phyloP scores from a whole-genome alignment of 2,888 invertebrate genomes.

The Onchidella celtica region DNA sequence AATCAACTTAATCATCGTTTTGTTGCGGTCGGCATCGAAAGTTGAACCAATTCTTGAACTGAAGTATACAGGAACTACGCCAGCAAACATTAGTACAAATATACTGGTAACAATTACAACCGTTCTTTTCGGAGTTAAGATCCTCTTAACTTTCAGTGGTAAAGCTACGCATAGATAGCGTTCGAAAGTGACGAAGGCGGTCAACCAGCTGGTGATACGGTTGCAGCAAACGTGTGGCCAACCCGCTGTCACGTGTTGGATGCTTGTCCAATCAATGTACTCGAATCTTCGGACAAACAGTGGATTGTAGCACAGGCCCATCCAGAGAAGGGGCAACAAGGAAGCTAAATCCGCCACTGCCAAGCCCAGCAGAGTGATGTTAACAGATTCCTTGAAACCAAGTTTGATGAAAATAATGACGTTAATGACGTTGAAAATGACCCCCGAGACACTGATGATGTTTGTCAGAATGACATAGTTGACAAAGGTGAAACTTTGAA shows the following conservation, averaged over 20 bases:
- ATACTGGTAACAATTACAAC: neutral
- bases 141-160: conserved; percentile 8
- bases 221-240: conserved; percentile 37
- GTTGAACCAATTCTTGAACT: neutral
- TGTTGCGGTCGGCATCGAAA: neutral
- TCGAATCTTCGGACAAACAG: neutral
- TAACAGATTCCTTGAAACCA: conserved; percentile 31
- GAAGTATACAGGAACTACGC: conserved; percentile 10
- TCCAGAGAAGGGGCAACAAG: conserved; percentile 11
- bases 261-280: neutral
- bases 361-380: conserved; percentile 31
- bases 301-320: conserved; percentile 9
- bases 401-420: conserved; percentile 25
- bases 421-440: conserved; percentile 34
- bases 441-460: conserved; percentile 19
- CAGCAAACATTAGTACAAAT: neutral
- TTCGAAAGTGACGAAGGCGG: conserved; percentile 25
- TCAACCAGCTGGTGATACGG: conserved; percentile 13
- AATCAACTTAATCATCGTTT: neutral
- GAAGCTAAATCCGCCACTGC: conserved; percentile 9
- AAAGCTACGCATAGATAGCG: conserved; percentile 32
- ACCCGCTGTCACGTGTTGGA: neutral
- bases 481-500: neutral
- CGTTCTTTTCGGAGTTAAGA: conserved; percentile 13
- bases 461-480: conserved; percentile 27